Conservation (phyloP, 2,113 vertebrate species). For the Saguinus midas region DNA sequence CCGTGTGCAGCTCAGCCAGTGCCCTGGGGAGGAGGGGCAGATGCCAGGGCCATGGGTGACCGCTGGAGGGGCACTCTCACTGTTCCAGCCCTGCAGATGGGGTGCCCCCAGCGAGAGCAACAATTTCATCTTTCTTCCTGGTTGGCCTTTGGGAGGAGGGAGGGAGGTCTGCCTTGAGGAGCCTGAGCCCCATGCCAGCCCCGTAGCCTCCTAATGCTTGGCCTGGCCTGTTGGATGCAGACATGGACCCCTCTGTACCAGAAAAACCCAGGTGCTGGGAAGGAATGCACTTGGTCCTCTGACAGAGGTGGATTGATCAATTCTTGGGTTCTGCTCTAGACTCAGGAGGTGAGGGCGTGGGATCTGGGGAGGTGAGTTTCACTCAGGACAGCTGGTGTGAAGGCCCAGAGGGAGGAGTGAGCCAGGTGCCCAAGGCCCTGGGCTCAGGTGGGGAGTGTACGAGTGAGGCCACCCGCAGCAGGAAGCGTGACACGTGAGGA, state of each 20-base stretch:
- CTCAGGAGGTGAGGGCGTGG: background rate
- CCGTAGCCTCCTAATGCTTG: background rate
- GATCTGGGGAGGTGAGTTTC: background rate
- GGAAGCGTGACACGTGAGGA: too few species aligned
- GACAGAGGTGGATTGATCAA: background rate
- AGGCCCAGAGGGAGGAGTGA: background rate
- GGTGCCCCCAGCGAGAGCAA: background rate
- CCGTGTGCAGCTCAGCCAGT: too few species aligned
- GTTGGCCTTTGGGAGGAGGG: background rate
- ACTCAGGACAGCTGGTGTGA: background rate
- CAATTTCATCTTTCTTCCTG: background rate
- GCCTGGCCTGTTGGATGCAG: background rate
- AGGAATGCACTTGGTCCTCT: accelerated
- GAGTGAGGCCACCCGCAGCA: too few species aligned
- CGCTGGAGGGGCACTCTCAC: background rate
- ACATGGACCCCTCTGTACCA: background rate
- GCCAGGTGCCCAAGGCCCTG: background rate
- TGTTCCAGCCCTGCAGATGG: background rate
- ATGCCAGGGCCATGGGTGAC: too few species aligned
- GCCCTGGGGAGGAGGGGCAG: too few species aligned
- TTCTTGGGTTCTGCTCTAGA: background rate
- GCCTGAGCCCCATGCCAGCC: background rate
- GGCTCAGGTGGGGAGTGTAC: background rate
- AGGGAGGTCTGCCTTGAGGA: background rate
- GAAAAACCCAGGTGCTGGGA: background rate